Evolutionary conservation across 2,797 vertebrate genomes (phyloP), one percentile per base, ranked within the genome.

Genomic region (Coreius guichenoti): DNA sequence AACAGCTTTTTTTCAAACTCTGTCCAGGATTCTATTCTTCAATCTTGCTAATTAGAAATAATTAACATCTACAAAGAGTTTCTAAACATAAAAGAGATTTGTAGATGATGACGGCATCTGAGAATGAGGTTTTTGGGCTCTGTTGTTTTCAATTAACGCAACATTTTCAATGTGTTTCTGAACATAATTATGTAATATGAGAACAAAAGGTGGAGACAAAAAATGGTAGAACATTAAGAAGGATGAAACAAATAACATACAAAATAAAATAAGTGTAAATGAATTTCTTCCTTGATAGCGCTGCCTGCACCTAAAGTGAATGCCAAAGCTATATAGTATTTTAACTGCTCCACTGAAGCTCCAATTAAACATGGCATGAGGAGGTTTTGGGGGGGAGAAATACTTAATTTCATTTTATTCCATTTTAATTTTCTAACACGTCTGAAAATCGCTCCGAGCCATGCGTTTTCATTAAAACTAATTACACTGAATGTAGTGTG

Each of bases 401-500:
- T 68, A 77, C 73, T 77, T 77, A 4, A 56, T 43, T 83, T 83
- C 9, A 68, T 76, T 74, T 82, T 36, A 74, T 61, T 81, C 87
- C 29, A 81, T 56, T 85, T 89, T 87, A 84, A 90, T 84, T 87
- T 92, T 87, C 89, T 82, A 72, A 87, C 88, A 89, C 81, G 83
- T 89, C 88, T 81, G 80, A 80, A 63, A 33, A 82, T 86, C 81
- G 80, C 87, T 89, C 23, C 33, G 29, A 88, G 82, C 77, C 76
- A 83, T 87, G 88, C 65, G 70, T 78, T 84, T 67, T 61, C 51
- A 87, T 73, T 67, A 61, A 79, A 84, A 33, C 82, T 77, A 65
- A 83, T 83, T 75, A 65, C 70, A 56, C 31, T 83, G 45, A 51
- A 76, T 83, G 47, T 68, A 56, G 73, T 76, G 73, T 43, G 73